Base-by-base conservation (phyloP, 2,888 invertebrate genomes). In the Tipula confusa region DNA sequence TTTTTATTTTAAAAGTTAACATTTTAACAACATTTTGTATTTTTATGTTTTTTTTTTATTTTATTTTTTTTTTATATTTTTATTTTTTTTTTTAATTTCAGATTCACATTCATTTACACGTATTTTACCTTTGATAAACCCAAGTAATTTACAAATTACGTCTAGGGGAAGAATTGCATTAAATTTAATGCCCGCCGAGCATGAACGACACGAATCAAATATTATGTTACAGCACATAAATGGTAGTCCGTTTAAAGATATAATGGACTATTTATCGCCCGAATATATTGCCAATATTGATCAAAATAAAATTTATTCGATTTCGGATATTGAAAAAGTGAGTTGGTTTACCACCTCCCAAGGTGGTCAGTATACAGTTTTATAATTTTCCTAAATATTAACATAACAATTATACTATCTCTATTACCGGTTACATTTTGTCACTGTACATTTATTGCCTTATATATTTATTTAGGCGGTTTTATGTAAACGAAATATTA, bases 321-420 rank as follows among this genome's bases (percentile, higher is more conserved):
- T 92, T 86, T 91, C 91, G 83, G 92, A 92, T 87, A 90, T 91
- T 83, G 92, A 92, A 89, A 92, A 92, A 90, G 92, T 92, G 64
- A 48, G 43, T 29, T 7, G n/a, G n/a, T n/a, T n/a, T n/a, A n/a
- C n/a, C n/a, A n/a, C n/a, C n/a, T n/a, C n/a, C n/a, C n/a, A n/a
- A n/a, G n/a, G n/a, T n/a, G n/a, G n/a, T n/a, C n/a, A n/a, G n/a
- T n/a, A n/a, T n/a, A n/a, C n/a, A n/a, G n/a, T n/a, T n/a, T n/a
- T n/a, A n/a, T n/a, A n/a, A n/a, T n/a, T n/a, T n/a, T n/a, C n/a
- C n/a, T n/a, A n/a, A n/a, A n/a, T n/a, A n/a, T n/a, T n/a, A n/a
- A n/a, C n/a, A n/a, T n/a, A n/a, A n/a, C n/a, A n/a, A n/a, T n/a
- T n/a, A n/a, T n/a, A n/a, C n/a, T n/a, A n/a, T n/a, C n/a, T n/a